Evolutionary conservation across 2,888 invertebrate species (phyloP).

Genomic region (Selenia dentaria): DNA sequence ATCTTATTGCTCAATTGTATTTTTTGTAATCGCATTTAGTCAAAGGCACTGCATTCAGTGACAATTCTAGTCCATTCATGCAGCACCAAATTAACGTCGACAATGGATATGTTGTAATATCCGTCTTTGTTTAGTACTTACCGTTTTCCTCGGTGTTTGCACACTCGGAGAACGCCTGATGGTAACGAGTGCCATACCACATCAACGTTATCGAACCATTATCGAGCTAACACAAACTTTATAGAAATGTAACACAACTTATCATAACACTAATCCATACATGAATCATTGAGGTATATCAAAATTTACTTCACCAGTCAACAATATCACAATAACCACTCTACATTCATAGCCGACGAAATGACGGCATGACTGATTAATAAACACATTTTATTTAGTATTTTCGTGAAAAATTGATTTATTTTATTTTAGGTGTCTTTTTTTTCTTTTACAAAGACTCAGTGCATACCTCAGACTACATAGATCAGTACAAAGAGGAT

Average conservation of each 20-base stretch:
- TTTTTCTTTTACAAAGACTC: too few relatives aligned
- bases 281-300: slow-evolving; percentile 58
- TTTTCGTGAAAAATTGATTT: slow-evolving; percentile 42
- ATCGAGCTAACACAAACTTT: slow-evolving; percentile 74
- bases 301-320: slow-evolving; percentile 43
- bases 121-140: slow-evolving; percentile 51
- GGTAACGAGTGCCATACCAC: slow-evolving; percentile 83
- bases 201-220: slow-evolving; percentile 74
- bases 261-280: slow-evolving; percentile 64
- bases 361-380: too few relatives aligned
- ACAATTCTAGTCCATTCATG: slow-evolving; percentile 23
- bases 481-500: too few relatives aligned
- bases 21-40: too few relatives aligned
- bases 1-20: too few relatives aligned
- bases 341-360: too few relatives aligned
- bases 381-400: too few relatives aligned
- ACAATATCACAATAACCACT: slow-evolving; percentile 39
- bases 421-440: too few relatives aligned
- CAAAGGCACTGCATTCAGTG: too few relatives aligned
- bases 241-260: slow-evolving; percentile 62
- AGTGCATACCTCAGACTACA: too few relatives aligned
- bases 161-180: slow-evolving; percentile 82
- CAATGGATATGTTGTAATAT: slow-evolving; percentile 30
- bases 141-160: slow-evolving; percentile 80
- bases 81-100: slow-evolving; percentile 36